Conservation (phyloP, 1,140 invertebrate species). For the Ceratosolen solmsi region DNA sequence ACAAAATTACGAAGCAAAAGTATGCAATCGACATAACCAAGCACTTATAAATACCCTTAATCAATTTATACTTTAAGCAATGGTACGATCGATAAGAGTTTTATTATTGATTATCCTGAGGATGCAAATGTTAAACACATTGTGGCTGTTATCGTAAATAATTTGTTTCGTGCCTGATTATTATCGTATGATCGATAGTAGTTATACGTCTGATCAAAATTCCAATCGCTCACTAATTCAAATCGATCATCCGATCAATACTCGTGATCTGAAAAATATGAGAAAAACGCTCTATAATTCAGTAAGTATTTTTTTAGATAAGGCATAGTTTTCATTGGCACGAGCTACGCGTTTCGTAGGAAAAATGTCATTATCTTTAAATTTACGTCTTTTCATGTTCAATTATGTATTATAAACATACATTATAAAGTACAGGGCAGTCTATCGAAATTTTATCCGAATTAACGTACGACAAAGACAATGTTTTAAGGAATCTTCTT, state of each 20-base stretch:
- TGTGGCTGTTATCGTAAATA: background rate
- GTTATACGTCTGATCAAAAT: slow-evolving; percentile 5
- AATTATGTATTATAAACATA: too few relatives aligned
- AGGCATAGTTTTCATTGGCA: background rate
- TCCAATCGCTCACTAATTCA: slow-evolving; percentile 10
- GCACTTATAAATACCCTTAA: background rate
- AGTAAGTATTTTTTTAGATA: background rate
- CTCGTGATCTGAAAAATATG: background rate
- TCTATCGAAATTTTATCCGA: too few relatives aligned
- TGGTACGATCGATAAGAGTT: too few relatives aligned
- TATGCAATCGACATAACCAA: background rate
- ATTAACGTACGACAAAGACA: too few relatives aligned
- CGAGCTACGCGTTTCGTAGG: background rate
- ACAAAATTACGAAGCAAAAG: too few relatives aligned
- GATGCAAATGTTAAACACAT: background rate
- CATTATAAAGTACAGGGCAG: too few relatives aligned
- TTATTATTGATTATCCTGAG: background rate
- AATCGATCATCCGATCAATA: background rate
- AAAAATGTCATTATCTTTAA: too few relatives aligned
- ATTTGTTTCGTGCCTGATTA: background rate
- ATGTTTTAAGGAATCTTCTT: too few relatives aligned
- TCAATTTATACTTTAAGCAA: background rate
- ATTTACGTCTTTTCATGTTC: too few relatives aligned
- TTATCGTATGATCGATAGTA: slow-evolving; percentile 10
- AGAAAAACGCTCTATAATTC: background rate